Percentiles rank a stretch among this genome's conserved stretches.
Conservation (phyloP, 2,113 vertebrate species). For the Pelodiscus sinensis region DNA sequence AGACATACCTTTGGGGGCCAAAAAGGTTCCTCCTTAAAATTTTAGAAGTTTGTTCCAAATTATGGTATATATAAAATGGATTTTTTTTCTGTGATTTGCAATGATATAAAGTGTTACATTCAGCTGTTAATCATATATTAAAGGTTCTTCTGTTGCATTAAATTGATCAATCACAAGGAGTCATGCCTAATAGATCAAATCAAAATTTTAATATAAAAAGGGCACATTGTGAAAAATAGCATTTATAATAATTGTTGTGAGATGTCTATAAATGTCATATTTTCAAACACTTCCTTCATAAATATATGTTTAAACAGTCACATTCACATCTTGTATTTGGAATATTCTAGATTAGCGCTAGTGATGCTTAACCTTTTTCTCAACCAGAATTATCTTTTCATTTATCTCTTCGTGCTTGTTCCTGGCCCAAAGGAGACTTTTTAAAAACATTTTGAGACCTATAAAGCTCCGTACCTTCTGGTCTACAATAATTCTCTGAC, state of each 20-base stretch:
- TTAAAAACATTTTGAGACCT: neutral
- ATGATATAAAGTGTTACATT: conserved; percentile 49
- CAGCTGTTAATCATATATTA: conserved; percentile 63
- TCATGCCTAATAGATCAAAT: conserved; percentile 41
- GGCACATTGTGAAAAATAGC: conserved; percentile 40
- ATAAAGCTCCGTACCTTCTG: neutral
- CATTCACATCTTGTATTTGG: neutral
- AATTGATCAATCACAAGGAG: conserved; percentile 48
- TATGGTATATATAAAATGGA: neutral
- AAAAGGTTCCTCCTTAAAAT: conserved; percentile 5
- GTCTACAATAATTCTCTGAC: neutral
- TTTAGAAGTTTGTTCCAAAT: conserved; percentile 32
- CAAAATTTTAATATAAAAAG: conserved; percentile 60
- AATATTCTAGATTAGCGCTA: neutral
- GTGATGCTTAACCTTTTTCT: neutral
- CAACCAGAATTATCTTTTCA: too few relatives aligned
- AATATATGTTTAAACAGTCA: neutral
- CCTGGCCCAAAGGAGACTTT: neutral
- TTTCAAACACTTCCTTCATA: neutral
- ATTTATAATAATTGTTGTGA: neutral
- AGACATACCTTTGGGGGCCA: neutral
- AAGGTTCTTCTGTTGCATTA: conserved; percentile 57
- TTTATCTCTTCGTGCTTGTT: neutral
- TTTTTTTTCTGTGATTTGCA: conserved; percentile 56
- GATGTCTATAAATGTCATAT: neutral